phyloP scores from a whole-genome alignment of 2,888 invertebrate genomes.

The Empis stercorea region DNA sequence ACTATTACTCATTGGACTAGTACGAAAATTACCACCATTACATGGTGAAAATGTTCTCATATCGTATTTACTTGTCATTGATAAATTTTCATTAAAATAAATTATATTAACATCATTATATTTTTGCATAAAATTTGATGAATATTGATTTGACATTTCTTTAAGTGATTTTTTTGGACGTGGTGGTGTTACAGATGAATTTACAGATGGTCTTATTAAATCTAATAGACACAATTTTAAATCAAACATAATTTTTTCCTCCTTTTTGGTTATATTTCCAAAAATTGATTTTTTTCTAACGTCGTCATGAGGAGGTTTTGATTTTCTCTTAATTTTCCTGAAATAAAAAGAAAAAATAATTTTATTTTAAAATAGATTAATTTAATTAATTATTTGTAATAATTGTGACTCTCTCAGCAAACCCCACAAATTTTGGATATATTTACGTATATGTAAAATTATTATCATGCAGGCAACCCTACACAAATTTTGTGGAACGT shows the following conservation, averaged over 20 bases:
- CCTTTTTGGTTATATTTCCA: too few species aligned
- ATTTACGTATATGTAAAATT: too few species aligned
- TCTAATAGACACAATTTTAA: constrained; percentile 33
- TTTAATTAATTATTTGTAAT: too few species aligned
- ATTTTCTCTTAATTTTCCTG: too few species aligned
- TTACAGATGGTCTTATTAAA: constrained; percentile 24
- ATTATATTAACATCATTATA: constrained; percentile 29
- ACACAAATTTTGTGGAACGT: too few species aligned
- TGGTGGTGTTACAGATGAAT: constrained; percentile 11
- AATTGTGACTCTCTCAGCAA: too few species aligned
- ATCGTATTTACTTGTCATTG: constrained; percentile 33
- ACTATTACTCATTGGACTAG: constrained; percentile 21
- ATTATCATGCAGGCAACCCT: too few species aligned
- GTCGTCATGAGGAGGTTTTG: too few species aligned
- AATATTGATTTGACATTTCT: constrained; percentile 29
- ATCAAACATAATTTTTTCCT: constrained; percentile 28
- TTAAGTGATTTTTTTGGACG: constrained; percentile 32
- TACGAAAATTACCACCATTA: constrained; percentile 17
- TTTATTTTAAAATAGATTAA: too few species aligned
- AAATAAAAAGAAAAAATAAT: too few species aligned
- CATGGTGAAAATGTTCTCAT: constrained; percentile 23
- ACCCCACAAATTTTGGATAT: too few species aligned
- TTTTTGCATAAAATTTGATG: constrained; percentile 29
- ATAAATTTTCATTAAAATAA: constrained; percentile 36
- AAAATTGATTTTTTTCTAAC: too few species aligned